Evolutionary conservation across 2,888 invertebrate genomes (phyloP), one percentile per base, ranked within the genome.

Genomic region (Drosophila neotestacea): DNA sequence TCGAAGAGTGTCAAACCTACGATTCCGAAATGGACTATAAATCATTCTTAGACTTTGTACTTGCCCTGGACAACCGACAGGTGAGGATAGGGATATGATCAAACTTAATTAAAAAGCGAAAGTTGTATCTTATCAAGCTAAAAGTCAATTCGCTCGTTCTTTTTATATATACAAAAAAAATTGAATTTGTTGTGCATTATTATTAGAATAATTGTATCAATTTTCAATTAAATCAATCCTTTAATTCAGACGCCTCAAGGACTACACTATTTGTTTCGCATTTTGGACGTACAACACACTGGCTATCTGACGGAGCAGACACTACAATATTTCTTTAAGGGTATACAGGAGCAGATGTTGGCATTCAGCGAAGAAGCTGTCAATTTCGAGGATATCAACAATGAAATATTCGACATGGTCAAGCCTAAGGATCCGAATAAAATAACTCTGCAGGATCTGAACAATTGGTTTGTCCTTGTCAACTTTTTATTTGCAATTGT

Each of bases 331-430:
- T 99, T 98, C 92, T 98, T 98, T 85, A 95, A 97, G 95, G 98
- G 97, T 1, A 98, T 99, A 79, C 97, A 98, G 92, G 96, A 97
- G 78, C 97, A 97, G 92, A 96, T 99, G 95, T 94, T 95, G 62
- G 94, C 95, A 6, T 96, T 97, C 91, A 96, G 96, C 32, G 97
- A 97, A n/a, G 97, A 98, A 77, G 96, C 96, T 0, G 97, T 98
- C 0, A 95, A 95, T 82, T 98, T 98, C 92, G 96, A 98, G 81
- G 98, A 99, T 93, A 96, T 99, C 0, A 98, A 98, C 92, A 98
- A 99, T 93, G 98, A 99, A 93, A 97, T 99, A 80, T 99, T 98
- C 93, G 99, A 99, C 93, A 99, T 99, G 98, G 97, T 98, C 1
- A 96, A 97, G 73, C 98, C 98, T 0, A 95, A 94, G 66, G 95